Percentiles rank a stretch among this genome's conserved stretches.
Evolutionary conservation across 2,888 invertebrate genomes (phyloP).

Genomic region (Cylloceria caligata): DNA sequence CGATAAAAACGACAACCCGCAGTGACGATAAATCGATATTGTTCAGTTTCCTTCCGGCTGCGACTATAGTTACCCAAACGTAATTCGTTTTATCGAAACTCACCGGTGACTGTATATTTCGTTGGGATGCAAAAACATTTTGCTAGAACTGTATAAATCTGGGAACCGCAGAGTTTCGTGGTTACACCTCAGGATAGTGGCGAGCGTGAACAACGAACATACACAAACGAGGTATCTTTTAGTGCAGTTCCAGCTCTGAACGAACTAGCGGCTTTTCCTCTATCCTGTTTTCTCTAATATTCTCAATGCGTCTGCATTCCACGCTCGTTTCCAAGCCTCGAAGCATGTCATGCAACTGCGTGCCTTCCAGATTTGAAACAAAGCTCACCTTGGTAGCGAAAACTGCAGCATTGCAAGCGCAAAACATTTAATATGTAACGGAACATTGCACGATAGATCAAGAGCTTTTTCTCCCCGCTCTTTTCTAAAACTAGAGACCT

Average conservation of each 20-base stretch:
- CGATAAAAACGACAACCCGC: not conserved
- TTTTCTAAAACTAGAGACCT: conserved; percentile 10
- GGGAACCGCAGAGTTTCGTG: conserved; percentile 44
- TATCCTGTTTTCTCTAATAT: conserved; percentile 36
- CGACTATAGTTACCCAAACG: not conserved
- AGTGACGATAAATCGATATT: not conserved
- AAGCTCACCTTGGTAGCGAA: conserved; percentile 1
- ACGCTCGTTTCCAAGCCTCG: conserved; percentile 19
- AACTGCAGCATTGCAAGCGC: not conserved
- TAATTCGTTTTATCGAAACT: not conserved
- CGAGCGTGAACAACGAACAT: too few species aligned
- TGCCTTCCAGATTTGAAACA: conserved; percentile 8
- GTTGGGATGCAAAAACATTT: not conserved
- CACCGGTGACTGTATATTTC: not conserved
- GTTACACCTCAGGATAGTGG: too few species aligned
- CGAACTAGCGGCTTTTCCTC: conserved; percentile 2
- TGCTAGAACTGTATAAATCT: conserved; percentile 15
- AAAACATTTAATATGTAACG: conserved; percentile 23
- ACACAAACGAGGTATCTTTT: too few species aligned
- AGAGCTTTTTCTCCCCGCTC: too few species aligned
- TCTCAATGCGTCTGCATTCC: not conserved
- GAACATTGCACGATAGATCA: too few species aligned
- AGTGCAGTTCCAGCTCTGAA: conserved; percentile 16
- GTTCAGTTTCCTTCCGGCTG: not conserved
- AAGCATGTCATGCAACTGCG: conserved; percentile 25